Base-by-base conservation (phyloP, 2,113 vertebrate species). In the Cebus imitator region DNA sequence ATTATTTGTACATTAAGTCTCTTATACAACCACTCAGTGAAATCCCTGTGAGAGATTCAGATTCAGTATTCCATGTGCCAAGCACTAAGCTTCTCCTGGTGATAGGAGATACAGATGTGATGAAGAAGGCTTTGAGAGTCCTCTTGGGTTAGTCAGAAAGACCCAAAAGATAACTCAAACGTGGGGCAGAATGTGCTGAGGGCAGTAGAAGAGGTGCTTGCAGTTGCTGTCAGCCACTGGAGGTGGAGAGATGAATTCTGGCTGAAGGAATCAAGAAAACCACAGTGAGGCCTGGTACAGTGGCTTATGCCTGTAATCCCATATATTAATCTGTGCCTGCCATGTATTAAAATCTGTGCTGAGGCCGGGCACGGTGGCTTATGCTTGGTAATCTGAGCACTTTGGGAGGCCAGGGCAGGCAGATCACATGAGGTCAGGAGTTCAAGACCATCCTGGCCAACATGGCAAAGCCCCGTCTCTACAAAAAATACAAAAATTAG, bases 131-230 rank as follows among this genome's bases (percentile, higher is more conserved):
- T 7, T 23, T 8, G 25, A 25, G 7, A 25, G 11, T 13, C 0
- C 4, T 16, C 16, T 21, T 1, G 37, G 45, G 40, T 25, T 58
- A 6, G 75, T 14, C 4, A 13, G 32, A 48, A 50, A 52, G 37
- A 68, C 32, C 8, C 13, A 23, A 23, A 16, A 68, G 48, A 55
- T 18, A 13, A 14, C n/a, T n/a, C 2, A 3, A 2, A 30, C 5
- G 78, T 4, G n/a, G 23, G 52, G 9, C n/a, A 9, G 13, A 17
- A 6, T 12, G 35, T 40, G 32, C 30, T 21, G 6, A 16, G 52
- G 8, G 5, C 37, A 1, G 0, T 1, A 32, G 13, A 61, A 12
- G 32, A 20, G 23, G 11, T 5, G 1, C 16, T 1, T 0, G 3
- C 20, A 75, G 73, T 0, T 32, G 52, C 18, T 66, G 23, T 76